A percentile compares a stretch with the other conserved stretches of the same genome.
Evolutionary conservation across 2,113 vertebrate genomes (phyloP).

Genomic region (Porphyrio hochstetteri): DNA sequence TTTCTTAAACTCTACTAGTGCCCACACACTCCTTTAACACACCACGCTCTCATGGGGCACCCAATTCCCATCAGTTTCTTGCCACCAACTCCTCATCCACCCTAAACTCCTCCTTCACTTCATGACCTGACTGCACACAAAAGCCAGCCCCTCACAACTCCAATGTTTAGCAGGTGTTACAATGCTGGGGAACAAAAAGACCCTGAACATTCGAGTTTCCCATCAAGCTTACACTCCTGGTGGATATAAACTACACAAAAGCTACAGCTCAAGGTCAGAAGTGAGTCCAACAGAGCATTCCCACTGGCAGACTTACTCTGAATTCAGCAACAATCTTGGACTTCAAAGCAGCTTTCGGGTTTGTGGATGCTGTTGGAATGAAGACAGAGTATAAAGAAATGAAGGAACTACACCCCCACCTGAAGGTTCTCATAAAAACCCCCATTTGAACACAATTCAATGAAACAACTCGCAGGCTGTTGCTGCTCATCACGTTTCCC

Average conservation of each 20-base stretch:
- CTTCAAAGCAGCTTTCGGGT: slow-evolving; percentile 90
- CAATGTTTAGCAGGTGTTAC: background rate
- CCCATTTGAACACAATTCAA: fast-evolving
- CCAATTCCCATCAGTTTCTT: background rate
- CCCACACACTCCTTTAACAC: background rate
- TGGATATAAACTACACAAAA: background rate
- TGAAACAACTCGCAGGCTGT: background rate
- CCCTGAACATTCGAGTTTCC: background rate
- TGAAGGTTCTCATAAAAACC: background rate
- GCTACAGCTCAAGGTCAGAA: background rate
- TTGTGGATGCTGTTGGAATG: slow-evolving; percentile 77
- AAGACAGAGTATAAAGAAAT: background rate
- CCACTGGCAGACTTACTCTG: slow-evolving; percentile 81
- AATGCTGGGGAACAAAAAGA: background rate
- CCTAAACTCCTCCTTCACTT: background rate
- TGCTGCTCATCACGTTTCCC: background rate
- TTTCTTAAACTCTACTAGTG: background rate
- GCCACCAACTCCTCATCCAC: background rate
- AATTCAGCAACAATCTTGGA: slow-evolving; percentile 98
- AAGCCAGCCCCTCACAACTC: background rate
- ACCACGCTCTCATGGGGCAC: background rate
- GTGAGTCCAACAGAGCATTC: fast-evolving
- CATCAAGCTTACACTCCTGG: background rate
- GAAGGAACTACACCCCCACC: fast-evolving
- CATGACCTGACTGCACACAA: fast-evolving